Percentiles rank a stretch among this genome's conserved stretches.
Evolutionary conservation across 2,113 vertebrate species (phyloP).

Genomic region (Chinchilla lanigera): DNA sequence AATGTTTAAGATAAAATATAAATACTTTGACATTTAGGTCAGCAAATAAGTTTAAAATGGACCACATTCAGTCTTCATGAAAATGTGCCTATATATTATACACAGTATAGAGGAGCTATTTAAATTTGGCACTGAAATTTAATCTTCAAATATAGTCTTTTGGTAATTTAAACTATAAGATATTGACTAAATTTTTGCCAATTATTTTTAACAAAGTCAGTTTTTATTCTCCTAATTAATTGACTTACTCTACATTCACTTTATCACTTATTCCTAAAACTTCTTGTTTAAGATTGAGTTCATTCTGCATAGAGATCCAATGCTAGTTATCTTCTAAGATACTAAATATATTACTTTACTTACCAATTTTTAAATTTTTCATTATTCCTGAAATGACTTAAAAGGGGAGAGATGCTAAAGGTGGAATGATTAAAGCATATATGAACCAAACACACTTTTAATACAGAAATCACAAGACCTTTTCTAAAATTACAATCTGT

Average conservation of each 20-base stretch:
- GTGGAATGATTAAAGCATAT: background rate
- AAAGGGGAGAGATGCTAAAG: background rate
- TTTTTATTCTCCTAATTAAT: constrained; percentile 29
- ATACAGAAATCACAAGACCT: background rate
- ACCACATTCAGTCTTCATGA: background rate
- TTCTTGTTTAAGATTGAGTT: background rate
- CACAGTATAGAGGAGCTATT: background rate
- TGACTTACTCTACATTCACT: background rate
- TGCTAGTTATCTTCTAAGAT: background rate
- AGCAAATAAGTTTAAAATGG: background rate
- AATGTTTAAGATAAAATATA: background rate
- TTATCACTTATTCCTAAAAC: background rate
- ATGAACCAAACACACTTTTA: background rate
- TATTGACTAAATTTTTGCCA: background rate
- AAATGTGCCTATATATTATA: background rate
- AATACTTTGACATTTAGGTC: background rate
- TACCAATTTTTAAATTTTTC: background rate
- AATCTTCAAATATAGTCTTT: background rate
- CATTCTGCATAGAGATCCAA: background rate
- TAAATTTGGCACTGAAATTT: constrained; percentile 17
- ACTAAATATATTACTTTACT: background rate
- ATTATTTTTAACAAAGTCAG: constrained; percentile 10
- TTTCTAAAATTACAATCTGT: background rate
- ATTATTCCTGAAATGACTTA: background rate
- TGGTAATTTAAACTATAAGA: background rate